Evolutionary conservation across 2,888 invertebrate species (phyloP).

Genomic region (Mamestra brassicae): DNA sequence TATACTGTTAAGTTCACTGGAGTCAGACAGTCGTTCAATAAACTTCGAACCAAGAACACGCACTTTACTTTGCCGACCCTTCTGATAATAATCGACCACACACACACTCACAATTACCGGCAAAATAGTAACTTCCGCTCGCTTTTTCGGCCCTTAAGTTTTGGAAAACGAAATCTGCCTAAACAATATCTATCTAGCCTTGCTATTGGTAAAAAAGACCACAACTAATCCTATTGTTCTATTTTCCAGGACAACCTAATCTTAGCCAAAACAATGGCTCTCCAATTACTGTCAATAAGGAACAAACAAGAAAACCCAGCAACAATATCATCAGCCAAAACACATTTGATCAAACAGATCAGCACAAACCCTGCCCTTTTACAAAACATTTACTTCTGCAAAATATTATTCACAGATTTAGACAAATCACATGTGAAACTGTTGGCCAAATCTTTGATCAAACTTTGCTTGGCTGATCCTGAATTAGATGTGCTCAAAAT

Average conservation of each 20-base stretch:
- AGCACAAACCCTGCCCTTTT: conserved; percentile 70
- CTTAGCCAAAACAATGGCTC: conserved; percentile 79
- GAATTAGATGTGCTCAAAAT: conserved; percentile 72
- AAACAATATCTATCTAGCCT: no score
- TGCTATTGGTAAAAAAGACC: no score
- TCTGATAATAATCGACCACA: no score
- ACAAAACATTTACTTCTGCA: conserved; percentile 73
- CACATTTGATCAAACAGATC: conserved; percentile 80
- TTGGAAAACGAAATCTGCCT: no score
- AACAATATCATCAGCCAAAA: conserved; percentile 71
- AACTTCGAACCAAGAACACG: no score
- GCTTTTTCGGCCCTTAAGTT: no score
- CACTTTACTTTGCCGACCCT: no score
- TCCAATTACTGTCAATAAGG: conserved; percentile 71
- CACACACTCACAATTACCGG: no score
- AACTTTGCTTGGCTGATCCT: conserved; percentile 71
- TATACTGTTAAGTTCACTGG: no score
- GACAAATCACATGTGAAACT: conserved; percentile 76
- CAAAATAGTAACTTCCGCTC: no score
- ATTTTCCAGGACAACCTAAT: conserved; percentile 82
- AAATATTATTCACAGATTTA: conserved; percentile 78
- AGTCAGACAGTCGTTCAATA: no score
- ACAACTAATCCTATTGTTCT: not conserved
- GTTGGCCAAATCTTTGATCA: conserved; percentile 79
- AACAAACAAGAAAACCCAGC: conserved; percentile 59